A percentile compares a stretch with the other conserved stretches of the same genome.
phyloP scores from a whole-genome alignment of 2,797 vertebrate species.

The Ctenopoma kingsleyae region DNA sequence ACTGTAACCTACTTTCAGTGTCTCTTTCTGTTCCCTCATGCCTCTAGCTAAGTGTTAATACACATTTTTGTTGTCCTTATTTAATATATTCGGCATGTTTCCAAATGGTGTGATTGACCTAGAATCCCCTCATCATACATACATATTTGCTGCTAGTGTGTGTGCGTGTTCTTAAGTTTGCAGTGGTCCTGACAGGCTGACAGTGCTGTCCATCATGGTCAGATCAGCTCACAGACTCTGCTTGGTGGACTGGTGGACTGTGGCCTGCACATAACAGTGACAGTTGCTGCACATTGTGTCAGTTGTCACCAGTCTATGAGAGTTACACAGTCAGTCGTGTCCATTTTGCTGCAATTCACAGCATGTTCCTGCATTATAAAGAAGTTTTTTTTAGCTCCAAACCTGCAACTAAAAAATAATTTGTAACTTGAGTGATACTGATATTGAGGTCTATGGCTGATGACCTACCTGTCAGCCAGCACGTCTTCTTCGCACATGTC shows the following conservation, averaged over 20 bases:
- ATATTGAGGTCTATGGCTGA: constrained; percentile 1
- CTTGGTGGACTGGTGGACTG: constrained; percentile 36
- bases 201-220: constrained; percentile 58
- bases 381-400: constrained; percentile 5
- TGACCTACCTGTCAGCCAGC: constrained; percentile 7
- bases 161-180: constrained; percentile 16
- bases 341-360: constrained; percentile 13
- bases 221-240: constrained; percentile 53
- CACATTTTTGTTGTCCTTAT: constrained; percentile 3
- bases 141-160: not conserved
- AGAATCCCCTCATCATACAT: not conserved
- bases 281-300: constrained; percentile 55
- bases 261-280: constrained; percentile 53
- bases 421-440: constrained; percentile 20
- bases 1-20: constrained; percentile 42
- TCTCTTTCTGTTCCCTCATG: constrained; percentile 30
- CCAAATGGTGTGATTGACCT: not conserved
- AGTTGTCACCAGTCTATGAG: constrained; percentile 50
- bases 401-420: constrained; percentile 14
- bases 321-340: not conserved
- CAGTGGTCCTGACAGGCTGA: constrained; percentile 29
- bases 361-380: constrained; percentile 6
- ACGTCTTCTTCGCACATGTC: not conserved
- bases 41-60: constrained; percentile 2
- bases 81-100: not conserved